These are phyloP conservation scores for Knipowitschia caucasica DNA, from an alignment of 2,797 vertebrate genomes.

Conservation along the genomic window DNA sequence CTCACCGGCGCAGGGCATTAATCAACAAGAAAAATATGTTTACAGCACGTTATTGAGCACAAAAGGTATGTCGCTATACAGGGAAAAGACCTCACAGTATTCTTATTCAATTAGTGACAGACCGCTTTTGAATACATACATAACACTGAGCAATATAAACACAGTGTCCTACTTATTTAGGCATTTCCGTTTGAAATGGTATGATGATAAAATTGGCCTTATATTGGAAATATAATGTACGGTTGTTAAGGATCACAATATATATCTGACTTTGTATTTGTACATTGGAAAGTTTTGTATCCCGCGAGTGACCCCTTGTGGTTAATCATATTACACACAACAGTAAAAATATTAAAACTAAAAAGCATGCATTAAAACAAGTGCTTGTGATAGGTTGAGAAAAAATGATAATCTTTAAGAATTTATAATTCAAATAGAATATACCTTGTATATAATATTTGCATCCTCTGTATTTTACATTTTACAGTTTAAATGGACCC, in stretches of 20 bases:
- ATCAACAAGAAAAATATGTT: constrained; percentile 13
- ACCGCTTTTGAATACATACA: not conserved
- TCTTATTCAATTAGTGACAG: not conserved
- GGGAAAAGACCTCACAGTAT: not conserved
- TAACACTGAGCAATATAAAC: not conserved
- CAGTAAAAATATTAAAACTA: not conserved
- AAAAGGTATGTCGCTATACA: constrained; percentile 3
- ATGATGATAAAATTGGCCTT: too few relatives aligned
- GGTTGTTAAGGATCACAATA: too few relatives aligned
- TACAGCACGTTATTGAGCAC: not conserved
- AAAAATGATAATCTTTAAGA: too few relatives aligned
- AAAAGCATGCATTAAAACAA: too few relatives aligned
- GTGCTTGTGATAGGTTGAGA: too few relatives aligned
- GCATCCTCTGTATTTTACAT: too few relatives aligned
- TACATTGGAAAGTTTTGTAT: not conserved
- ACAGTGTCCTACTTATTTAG: not conserved
- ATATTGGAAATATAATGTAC: too few relatives aligned
- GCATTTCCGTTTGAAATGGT: not conserved
- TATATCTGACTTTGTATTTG: too few relatives aligned
- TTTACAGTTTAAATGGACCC: too few relatives aligned
- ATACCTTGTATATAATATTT: too few relatives aligned
- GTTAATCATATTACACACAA: constrained; percentile 20
- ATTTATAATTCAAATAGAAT: too few relatives aligned
- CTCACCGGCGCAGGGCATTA: not conserved
- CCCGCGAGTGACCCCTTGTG: constrained; percentile 41